Percentiles rank a stretch among this genome's conserved stretches.
Evolutionary conservation across 2,113 vertebrate genomes (phyloP).

Genomic region (Chlorocebus sabaeus): DNA sequence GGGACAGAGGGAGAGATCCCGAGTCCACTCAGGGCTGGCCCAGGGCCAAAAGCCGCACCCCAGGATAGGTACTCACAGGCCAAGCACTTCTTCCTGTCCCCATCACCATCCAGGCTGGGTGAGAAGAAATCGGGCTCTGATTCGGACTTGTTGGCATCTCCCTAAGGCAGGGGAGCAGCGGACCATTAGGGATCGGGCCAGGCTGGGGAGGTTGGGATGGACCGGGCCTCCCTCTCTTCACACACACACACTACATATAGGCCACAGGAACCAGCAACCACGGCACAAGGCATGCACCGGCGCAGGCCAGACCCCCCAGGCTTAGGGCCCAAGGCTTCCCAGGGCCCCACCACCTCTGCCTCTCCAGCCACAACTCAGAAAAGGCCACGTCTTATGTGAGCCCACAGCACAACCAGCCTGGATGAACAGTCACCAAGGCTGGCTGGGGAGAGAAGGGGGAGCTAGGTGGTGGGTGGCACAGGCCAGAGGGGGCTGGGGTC

Average conservation of each 20-base stretch:
- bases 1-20: background rate
- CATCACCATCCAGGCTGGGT: conserved; percentile 90
- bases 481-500: background rate
- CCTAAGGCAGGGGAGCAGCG: conserved; percentile 81
- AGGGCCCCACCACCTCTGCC: background rate
- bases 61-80: conserved; percentile 86
- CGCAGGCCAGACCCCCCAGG: conserved; percentile 10
- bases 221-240: background rate
- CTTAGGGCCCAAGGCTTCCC: background rate
- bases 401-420: background rate
- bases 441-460: background rate
- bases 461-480: background rate
- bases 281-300: conserved; percentile 66
- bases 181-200: background rate
- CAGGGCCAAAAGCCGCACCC: background rate
- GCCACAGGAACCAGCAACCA: conserved; percentile 68
- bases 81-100: conserved; percentile 89
- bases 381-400: background rate
- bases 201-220: background rate
- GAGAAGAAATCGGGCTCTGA: conserved; percentile 92
- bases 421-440: background rate
- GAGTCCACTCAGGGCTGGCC: background rate
- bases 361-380: background rate
- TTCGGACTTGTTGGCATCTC: conserved; percentile 91
- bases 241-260: conserved; percentile 62